These are phyloP conservation scores for Garrulus glandarius DNA, from an alignment of 2,797 vertebrate genomes.

Conservation along the genomic window DNA sequence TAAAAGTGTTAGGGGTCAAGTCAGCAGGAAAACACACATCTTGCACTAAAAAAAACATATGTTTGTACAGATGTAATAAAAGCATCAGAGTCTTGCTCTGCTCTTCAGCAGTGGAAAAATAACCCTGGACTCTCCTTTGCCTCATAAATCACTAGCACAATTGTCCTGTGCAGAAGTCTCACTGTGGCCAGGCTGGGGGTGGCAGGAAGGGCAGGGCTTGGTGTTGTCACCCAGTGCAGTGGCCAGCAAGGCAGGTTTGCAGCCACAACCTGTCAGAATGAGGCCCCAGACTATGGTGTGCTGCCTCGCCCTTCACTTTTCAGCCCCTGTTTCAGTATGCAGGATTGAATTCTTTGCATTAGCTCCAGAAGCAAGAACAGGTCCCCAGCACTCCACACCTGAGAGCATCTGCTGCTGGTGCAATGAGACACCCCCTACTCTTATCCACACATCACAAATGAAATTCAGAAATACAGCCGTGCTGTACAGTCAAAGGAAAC, in stretches of 20 bases:
- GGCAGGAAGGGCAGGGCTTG: background rate
- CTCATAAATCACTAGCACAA: background rate
- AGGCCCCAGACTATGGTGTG: fast-evolving
- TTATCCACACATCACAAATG: background rate
- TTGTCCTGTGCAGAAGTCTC: background rate
- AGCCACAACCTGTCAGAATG: background rate
- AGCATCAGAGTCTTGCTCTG: fast-evolving
- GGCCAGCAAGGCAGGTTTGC: background rate
- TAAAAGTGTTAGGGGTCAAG: background rate
- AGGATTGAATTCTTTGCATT: background rate
- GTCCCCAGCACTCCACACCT: background rate
- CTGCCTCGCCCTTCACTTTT: background rate
- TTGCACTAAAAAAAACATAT: fast-evolving
- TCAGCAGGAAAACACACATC: background rate
- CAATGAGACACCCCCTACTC: background rate
- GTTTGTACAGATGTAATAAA: background rate
- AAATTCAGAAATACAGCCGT: background rate
- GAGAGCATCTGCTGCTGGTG: background rate
- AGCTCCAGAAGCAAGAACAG: background rate
- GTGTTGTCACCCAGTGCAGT: fast-evolving
- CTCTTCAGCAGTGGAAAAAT: background rate
- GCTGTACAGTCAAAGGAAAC: background rate
- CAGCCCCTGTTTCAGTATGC: background rate
- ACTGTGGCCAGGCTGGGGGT: fast-evolving
- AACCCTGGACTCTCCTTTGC: background rate